Evolutionary conservation across 23 tunicate genomes (phyloP).

Genomic region (Botrylloides violaceus): DNA sequence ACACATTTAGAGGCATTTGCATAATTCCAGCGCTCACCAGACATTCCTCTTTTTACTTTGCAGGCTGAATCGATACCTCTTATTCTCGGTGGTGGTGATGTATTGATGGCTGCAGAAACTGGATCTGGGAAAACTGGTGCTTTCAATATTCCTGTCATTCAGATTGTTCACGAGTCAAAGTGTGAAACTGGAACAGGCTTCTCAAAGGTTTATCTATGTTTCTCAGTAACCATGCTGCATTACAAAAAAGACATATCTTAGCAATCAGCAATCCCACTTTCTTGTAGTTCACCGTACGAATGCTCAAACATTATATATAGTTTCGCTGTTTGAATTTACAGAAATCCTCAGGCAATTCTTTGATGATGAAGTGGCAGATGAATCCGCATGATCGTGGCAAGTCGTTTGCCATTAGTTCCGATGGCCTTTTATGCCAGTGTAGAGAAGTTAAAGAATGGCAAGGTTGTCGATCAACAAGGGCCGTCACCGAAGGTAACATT

Average conservation of each 20-base stretch:
- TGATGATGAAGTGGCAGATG: slow-evolving; percentile 73
- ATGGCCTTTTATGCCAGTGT: slow-evolving; percentile 83
- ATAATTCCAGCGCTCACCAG: no score
- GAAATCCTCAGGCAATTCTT: not conserved
- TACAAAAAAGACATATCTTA: not conserved
- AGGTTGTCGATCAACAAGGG: slow-evolving; percentile 74
- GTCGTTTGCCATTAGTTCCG: slow-evolving; percentile 67
- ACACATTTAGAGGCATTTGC: no score
- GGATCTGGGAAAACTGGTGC: slow-evolving; percentile 98
- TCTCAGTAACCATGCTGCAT: not conserved
- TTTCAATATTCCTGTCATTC: slow-evolving; percentile 92
- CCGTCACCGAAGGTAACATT: slow-evolving; percentile 33
- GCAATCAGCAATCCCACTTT: no score
- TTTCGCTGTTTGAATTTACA: no score
- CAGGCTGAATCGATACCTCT: slow-evolving; percentile 92
- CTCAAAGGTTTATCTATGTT: slow-evolving; percentile 10
- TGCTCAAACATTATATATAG: no score
- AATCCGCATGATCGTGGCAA: slow-evolving; percentile 71
- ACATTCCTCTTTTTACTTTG: no score
- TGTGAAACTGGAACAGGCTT: slow-evolving; percentile 21
- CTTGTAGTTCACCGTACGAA: not conserved
- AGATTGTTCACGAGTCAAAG: slow-evolving; percentile 84
- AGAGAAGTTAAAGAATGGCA: slow-evolving; percentile 90
- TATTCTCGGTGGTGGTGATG: slow-evolving; percentile 97
- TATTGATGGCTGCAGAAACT: slow-evolving; percentile 98